Base-by-base conservation (phyloP, 2,888 invertebrate species). In the Leucozona laternaria region DNA sequence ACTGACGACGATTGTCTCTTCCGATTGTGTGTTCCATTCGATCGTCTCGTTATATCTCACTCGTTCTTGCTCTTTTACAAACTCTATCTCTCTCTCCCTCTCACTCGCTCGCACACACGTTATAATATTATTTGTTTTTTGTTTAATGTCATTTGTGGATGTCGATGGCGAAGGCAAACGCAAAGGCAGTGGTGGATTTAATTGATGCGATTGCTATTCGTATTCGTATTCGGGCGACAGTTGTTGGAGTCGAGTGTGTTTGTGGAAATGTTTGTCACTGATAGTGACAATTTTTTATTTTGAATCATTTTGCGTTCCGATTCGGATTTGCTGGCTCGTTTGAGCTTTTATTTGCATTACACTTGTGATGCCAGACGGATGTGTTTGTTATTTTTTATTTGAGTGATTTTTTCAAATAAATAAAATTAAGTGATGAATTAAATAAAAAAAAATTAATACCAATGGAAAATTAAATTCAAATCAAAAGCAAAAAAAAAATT, bases 241-340 rank as follows among this genome's bases (percentile, higher is more conserved):
- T 86, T 86, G 86, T 86, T 86, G 85, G 81, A 78, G 85, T 86
- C 86, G 82, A 78, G 86, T 86, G 86, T 86, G 82, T 86, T 86
- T 86, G 82, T 86, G 82, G 75, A 86, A 86, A 82, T 82, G 75
- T 86, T 86, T 86, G 86, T 86, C 86, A 82, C 82, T 79, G 86
- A 82, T 79, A 75, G 78, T 82, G 78, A 75, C 78, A 86, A 86
- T 82, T 82, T 78, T 70, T 86, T 73, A 85, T 45, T 48, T 72
- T 45, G 31, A 45, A 64, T 55, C 20, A 31, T 75, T 62, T 7
- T 62, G 53, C 17, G 31, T 60, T 45, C 66, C 60, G 43, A 70
- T 73, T 79, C 79, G 68, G 62, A 79, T 84, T 71, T 43, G 55
- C 48, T 53, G 11, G 57, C 71, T 70, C 64, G 28, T 58, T 28